Conservation (phyloP, 2,888 invertebrate genomes). For the Onthophagus sagittarius region DNA sequence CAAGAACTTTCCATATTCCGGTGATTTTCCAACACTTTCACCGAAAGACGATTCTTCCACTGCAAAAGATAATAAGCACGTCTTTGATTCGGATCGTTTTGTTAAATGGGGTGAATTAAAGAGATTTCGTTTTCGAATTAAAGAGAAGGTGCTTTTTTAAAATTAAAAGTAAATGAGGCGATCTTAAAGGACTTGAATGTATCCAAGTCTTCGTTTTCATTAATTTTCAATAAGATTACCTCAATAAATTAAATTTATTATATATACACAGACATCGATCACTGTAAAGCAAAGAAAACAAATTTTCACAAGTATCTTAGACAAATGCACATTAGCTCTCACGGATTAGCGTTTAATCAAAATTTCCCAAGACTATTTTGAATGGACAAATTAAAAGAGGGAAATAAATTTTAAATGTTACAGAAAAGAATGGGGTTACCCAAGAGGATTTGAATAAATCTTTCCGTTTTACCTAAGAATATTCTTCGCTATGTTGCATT, state of each 20-base stretch:
- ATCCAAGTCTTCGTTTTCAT: background rate
- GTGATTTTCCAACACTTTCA: conserved; percentile 39
- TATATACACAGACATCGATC: background rate
- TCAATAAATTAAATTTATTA: background rate
- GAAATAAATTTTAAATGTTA: background rate
- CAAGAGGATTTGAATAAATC: background rate
- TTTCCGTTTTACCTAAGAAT: background rate
- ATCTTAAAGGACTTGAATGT: background rate
- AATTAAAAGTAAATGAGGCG: background rate
- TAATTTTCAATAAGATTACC: background rate
- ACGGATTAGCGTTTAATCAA: too few species aligned
- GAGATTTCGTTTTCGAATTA: background rate
- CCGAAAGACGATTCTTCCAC: conserved; percentile 44
- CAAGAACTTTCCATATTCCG: conserved; percentile 49
- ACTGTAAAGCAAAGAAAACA: background rate
- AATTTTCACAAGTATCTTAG: too few species aligned
- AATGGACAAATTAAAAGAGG: background rate
- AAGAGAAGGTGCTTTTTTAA: background rate
- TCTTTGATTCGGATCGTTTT: background rate
- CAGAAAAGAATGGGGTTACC: background rate
- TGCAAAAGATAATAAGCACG: conserved; percentile 34
- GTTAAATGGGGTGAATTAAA: background rate
- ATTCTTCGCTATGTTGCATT: background rate
- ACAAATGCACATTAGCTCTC: too few species aligned
- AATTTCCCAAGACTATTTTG: background rate